Base-by-base conservation (phyloP, 1,140 invertebrate genomes). In the Arctopsyche grandis region DNA sequence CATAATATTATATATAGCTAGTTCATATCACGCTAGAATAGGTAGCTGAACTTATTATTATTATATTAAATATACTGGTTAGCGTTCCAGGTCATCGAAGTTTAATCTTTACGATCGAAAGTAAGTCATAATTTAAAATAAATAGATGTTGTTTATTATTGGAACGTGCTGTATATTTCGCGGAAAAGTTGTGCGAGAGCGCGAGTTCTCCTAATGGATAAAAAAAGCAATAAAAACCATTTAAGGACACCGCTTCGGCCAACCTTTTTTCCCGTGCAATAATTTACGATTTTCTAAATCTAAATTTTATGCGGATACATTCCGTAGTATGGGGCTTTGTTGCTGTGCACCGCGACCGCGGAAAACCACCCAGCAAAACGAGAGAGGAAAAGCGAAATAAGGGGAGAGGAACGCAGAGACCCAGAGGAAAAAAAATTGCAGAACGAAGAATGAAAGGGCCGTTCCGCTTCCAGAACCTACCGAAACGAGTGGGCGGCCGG, bases 271-370 rank as follows among this genome's bases (percentile, higher is more conserved):
- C 48, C 26, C 63, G 21, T 14, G 63, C 21, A 66, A 66, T 66
- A 66, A 66, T 66, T 66, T 44, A 52, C 69, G 69, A 44, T 71
- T 46, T 71, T 71, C 69, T 46, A 71, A 71, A 46, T 52, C 38
- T 44, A 74, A 56, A 74, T 74, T 74, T 74, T 56, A 74, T 74
- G 46, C 48, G 48, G 71, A 74, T 74, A 46, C 43, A 48, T 48
- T 46, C 10, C 22, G 12, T 21, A 14, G 16, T 9, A n/a, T n/a
- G 44, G n/a, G 44, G 46, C 48, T 48, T 56, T 74, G 71, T 74
- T 74, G 71, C 29, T 38, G 29, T 38, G 29, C 29, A 38, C 29
- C n/a, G 70, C 70, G 16, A 16, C 70, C 24, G 19, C 22, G 29
- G n/a, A 70, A 70, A 70, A 29, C 22, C 66, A 19, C 16, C 69